Base-by-base conservation (phyloP, 1,140 invertebrate genomes). In the Brachionus calyciflorus region DNA sequence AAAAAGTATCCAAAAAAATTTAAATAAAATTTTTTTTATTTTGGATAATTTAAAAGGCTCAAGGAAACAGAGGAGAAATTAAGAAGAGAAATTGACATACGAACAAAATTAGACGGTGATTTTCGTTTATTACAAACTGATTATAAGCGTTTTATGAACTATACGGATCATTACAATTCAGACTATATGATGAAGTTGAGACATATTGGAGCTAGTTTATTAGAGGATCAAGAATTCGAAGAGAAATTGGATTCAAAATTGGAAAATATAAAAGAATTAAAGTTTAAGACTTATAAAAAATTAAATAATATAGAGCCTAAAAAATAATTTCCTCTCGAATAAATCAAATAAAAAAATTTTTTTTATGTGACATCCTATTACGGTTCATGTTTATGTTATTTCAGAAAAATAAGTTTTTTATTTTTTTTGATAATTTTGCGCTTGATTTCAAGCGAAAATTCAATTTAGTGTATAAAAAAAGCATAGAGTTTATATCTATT, bases 111-210 rank as follows among this genome's bases (percentile, higher is more conserved):
- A 5, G 82, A 82, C 65, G 69, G 78, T 49, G 83, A 84, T 78
- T 84, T 84, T 55, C 79, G 79, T 76, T 78, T 77, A 9, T 60
- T 83, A 40, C 82, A 83, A 78, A 79, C 80, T 7, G 82, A 83
- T 76, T 83, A 83, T 77, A 80, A 79, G 53, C 73, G 80, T 21
- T 83, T 83, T 77, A 81, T 83, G 80, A 80, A 83, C 69, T 80
- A 83, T 76, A 83, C 82, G 3, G 82, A 82, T 55, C 77, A 79
- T 68, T 83, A 79, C 48, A 81, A 83, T 79, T 83, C 82, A 1
- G 82, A 83, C 55, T 83, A 82, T 73, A 78, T 83, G 55, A 82
- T 83, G 80, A 79, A 77, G 12, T 60, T 83, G 12, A 77, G 82
- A 0, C 70, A 82, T 57, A 70, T 79, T 19, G 82, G 82, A 51